These are phyloP conservation scores for Sminthurinus signatus DNA, from an alignment of 1,140 invertebrate species.

Conservation along the genomic window DNA sequence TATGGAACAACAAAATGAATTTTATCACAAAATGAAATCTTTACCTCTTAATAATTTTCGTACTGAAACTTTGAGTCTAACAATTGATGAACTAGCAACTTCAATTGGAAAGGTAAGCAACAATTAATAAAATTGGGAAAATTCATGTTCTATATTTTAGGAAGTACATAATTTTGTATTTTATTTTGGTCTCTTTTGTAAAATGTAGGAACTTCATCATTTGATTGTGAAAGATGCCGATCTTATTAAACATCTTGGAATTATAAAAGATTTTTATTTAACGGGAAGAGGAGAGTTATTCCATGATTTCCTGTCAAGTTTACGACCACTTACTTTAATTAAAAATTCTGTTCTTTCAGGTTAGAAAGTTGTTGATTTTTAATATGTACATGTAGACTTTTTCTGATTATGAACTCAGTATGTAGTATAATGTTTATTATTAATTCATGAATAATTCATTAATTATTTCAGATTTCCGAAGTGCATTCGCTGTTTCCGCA, in stretches of 20 bases:
- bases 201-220: conserved; percentile 34
- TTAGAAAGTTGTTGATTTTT: background rate
- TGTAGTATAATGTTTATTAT: too few relatives aligned
- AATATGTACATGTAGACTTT: background rate
- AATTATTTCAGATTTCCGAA: conserved; percentile 19
- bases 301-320: conserved; percentile 32
- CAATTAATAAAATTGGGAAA: too few relatives aligned
- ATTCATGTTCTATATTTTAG: background rate
- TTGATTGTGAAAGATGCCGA: conserved; percentile 33
- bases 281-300: conserved; percentile 38
- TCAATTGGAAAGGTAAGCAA: conserved; percentile 32
- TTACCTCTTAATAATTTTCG: conserved; percentile 31
- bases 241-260: conserved; percentile 31
- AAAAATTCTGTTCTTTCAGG: background rate
- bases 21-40: conserved; percentile 25
- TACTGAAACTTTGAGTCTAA: conserved; percentile 21
- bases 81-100: conserved; percentile 23
- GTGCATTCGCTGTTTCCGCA: conserved; percentile 25
- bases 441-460: too few relatives aligned
- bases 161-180: background rate
- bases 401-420: too few relatives aligned
- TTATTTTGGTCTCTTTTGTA: background rate
- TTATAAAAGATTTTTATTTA: conserved; percentile 40
- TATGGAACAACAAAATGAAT: conserved; percentile 30
- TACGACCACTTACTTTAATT: background rate